Base-by-base conservation (phyloP, 2,888 invertebrate genomes). In the Spatulosminthurus flaviceps region DNA sequence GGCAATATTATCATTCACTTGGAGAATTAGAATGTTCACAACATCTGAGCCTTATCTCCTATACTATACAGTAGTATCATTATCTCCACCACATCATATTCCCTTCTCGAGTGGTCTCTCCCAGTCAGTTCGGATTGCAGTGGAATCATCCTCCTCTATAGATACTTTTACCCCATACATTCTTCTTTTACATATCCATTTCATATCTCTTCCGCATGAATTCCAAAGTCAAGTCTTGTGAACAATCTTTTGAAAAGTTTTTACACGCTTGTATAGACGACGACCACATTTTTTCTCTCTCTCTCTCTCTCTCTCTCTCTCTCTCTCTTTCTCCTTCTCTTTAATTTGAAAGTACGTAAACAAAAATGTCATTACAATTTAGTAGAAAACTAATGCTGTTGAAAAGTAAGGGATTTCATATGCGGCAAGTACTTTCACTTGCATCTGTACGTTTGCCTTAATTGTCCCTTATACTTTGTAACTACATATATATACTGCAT, bases 41-140 rank as follows among this genome's bases (percentile, higher is more conserved):
- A 75, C 75, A 75, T 75, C 75, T 75, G 75, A 75, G 75, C 75
- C 75, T 61, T 26, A 42, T 71, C 51, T 51, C 51, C 51, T 51
- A 19, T n/a, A n/a, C n/a, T n/a, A 19, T n/a, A 51, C 51, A 51
- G 51, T n/a, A n/a, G n/a, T 51, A 51, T 51, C n/a, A 51, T 51
- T 51, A 51, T 51, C 51, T 51, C 51, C 16, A 51, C 51, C 51
- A 51, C 51, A 51, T 51, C 51, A 51, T 51, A 51, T 51, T 51
- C 51, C 51, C 16, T n/a, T 51, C 34, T 34, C n/a, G n/a, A n/a
- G n/a, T n/a, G n/a, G n/a, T n/a, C n/a, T n/a, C n/a, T 34, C 34
- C 34, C 34, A 9, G 34, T 34, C 34, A 34, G 34, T 34, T 34
- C 9, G 5, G 34, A 34, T 9, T 34, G 5, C 34, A 34, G 5